phyloP scores from a whole-genome alignment of 2,888 invertebrate genomes.

The Drosophila basisetae region DNA sequence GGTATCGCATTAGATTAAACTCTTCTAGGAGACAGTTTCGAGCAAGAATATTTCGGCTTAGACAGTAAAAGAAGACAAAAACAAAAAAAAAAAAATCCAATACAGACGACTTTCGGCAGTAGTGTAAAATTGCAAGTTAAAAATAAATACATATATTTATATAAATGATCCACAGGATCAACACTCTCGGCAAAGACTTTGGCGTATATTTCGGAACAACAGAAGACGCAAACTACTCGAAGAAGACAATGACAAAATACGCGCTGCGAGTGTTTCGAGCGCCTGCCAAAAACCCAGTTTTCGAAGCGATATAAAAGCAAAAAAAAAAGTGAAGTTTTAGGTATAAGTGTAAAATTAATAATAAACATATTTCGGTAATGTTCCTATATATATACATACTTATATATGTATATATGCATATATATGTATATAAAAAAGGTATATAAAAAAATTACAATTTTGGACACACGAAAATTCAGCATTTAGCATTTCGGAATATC shows the following conservation, averaged over 20 bases:
- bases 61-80: conserved; percentile 38
- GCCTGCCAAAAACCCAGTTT: conserved; percentile 28
- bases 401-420: conserved; percentile 42
- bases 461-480: conserved; percentile 70
- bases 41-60: conserved; percentile 72
- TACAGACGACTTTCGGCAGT: conserved; percentile 70
- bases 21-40: conserved; percentile 58
- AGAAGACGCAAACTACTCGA: conserved; percentile 55
- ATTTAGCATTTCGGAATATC: conserved; percentile 71
- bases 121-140: conserved; percentile 39
- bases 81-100: conserved; percentile 6
- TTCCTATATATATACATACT: conserved; percentile 82
- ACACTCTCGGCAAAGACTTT: conserved; percentile 74
- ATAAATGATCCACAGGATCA: conserved; percentile 33
- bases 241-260: conserved; percentile 51
- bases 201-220: conserved; percentile 74
- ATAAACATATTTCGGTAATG: conserved; percentile 84
- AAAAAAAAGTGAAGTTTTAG: conserved; percentile 68
- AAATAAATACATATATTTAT: conserved; percentile 33
- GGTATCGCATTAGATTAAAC: conserved; percentile 53
- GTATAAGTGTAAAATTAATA: conserved; percentile 83
- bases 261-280: conserved; percentile 59
- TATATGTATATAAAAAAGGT: conserved; percentile 47
- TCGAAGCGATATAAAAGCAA: conserved; percentile 30
- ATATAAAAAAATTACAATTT: conserved; percentile 51